A percentile compares a stretch with the other conserved stretches of the same genome.
Conservation (phyloP, 2,888 invertebrate species). For the Leptinotarsa tumamoca region DNA sequence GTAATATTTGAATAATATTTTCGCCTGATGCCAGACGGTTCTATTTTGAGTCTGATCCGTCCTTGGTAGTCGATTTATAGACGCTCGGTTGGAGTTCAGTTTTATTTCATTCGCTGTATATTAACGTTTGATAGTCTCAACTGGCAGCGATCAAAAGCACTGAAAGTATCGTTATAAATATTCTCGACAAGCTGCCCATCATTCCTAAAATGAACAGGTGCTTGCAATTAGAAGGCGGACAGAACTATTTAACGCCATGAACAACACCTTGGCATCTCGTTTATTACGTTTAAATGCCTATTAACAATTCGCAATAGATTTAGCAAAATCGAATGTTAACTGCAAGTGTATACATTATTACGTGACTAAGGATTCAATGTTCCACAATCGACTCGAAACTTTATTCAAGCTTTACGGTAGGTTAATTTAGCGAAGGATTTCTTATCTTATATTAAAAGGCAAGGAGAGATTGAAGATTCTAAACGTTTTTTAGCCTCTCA, state of each 20-base stretch:
- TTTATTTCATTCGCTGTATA: conserved; percentile 13
- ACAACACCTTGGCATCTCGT: neutral
- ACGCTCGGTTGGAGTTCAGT: conserved; percentile 14
- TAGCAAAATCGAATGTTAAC: neutral
- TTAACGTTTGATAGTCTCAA: conserved; percentile 16
- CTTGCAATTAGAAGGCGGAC: conserved; percentile 14
- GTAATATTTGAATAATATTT: conserved; percentile 9
- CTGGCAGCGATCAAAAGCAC: conserved; percentile 18
- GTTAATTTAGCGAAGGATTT: no score
- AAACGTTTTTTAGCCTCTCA: no score
- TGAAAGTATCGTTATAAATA: conserved; percentile 12
- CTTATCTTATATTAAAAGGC: no score
- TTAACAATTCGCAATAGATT: conserved; percentile 11
- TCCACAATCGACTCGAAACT: no score
- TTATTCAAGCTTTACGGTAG: no score
- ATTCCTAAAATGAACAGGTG: conserved; percentile 13
- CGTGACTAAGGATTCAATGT: neutral
- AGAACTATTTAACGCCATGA: conserved; percentile 18
- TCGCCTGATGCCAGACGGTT: conserved; percentile 26
- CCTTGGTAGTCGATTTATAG: conserved; percentile 26
- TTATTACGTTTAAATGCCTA: conserved; percentile 8
- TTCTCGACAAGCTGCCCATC: conserved; percentile 8
- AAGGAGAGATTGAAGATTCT: no score
- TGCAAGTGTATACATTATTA: neutral
- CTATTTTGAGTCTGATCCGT: conserved; percentile 22